Evolutionary conservation across 2,888 invertebrate species (phyloP).

Genomic region (Cryptocheilus praepositus): DNA sequence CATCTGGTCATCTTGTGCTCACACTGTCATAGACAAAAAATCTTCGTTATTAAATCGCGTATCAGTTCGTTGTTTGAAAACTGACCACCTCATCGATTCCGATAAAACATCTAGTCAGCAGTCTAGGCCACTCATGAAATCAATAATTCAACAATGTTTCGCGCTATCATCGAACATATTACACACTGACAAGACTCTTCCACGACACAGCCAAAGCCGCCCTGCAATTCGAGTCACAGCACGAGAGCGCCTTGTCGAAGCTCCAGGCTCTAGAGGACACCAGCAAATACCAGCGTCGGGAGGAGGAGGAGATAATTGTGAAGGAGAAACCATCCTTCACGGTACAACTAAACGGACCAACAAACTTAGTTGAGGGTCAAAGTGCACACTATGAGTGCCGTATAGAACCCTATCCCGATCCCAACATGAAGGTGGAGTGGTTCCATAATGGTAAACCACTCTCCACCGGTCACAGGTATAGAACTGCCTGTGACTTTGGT

Average conservation of each 20-base stretch:
- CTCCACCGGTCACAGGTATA: conserved; percentile 91
- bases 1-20: too few relatives aligned
- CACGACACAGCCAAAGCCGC: conserved; percentile 85
- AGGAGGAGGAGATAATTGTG: conserved; percentile 87
- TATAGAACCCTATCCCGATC: conserved; percentile 94
- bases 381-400: conserved; percentile 95
- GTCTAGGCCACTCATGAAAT: too few relatives aligned
- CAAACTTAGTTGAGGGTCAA: conserved; percentile 89
- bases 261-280: conserved; percentile 90
- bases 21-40: too few relatives aligned
- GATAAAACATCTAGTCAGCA: too few relatives aligned
- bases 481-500: conserved; percentile 97
- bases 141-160: neutral
- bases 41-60: too few relatives aligned
- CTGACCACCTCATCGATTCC: too few relatives aligned
- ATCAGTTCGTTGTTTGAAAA: too few relatives aligned
- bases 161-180: conserved; percentile 15
- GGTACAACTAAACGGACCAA: conserved; percentile 90
- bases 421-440: conserved; percentile 93
- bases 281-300: conserved; percentile 85
- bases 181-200: conserved; percentile 48
- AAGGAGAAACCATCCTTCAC: conserved; percentile 91
- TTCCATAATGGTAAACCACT: conserved; percentile 94
- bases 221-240: conserved; percentile 90
- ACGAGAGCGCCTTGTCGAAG: conserved; percentile 91